Evolutionary conservation across 1,140 invertebrate genomes (phyloP).

Genomic region (Armadillidium nasatum): DNA sequence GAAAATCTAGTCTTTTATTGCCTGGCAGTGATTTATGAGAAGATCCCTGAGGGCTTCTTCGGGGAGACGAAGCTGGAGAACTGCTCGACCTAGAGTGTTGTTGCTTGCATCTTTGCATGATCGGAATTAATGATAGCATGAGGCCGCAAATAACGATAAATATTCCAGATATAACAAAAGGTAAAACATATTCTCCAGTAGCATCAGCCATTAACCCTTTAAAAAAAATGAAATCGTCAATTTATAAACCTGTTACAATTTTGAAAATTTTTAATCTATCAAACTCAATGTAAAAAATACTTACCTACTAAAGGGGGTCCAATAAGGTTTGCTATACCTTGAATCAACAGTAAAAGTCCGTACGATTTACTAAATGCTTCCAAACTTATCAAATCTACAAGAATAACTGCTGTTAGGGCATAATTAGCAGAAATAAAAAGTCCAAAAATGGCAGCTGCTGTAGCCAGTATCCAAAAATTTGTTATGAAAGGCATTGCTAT

Average conservation of each 20-base stretch:
- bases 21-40: not conserved
- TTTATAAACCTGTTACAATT: no score
- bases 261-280: no score
- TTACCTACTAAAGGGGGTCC: slow-evolving; percentile 76
- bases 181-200: slow-evolving; percentile 36
- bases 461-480: slow-evolving; percentile 60
- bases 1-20: not conserved
- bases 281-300: no score
- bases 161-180: slow-evolving; percentile 39
- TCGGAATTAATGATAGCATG: slow-evolving; percentile 37
- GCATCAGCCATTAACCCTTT: slow-evolving; percentile 38
- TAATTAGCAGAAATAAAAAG: slow-evolving; percentile 82
- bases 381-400: slow-evolving; percentile 75
- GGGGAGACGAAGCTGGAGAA: not conserved
- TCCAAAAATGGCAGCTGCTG: slow-evolving; percentile 60
- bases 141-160: slow-evolving; percentile 41
- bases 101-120: slow-evolving; percentile 28
- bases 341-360: slow-evolving; percentile 76
- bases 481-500: slow-evolving; percentile 65
- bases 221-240: no score
- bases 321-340: slow-evolving; percentile 79
- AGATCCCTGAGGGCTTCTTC: no score
- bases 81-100: not conserved
- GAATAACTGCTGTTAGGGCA: slow-evolving; percentile 75
- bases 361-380: slow-evolving; percentile 87